Conservation (phyloP, 2,888 invertebrate genomes). For the Vesta saturnalis region DNA sequence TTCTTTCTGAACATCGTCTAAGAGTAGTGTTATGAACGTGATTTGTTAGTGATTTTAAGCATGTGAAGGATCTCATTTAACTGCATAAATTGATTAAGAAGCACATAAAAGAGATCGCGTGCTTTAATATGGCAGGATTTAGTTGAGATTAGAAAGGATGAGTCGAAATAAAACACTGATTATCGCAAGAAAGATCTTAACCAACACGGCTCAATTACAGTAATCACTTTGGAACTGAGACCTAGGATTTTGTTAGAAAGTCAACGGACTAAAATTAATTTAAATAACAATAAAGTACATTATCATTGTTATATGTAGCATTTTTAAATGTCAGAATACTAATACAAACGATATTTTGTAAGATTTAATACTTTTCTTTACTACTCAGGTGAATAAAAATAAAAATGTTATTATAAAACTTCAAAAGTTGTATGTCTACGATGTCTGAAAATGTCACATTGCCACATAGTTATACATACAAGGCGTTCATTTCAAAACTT, state of each 20-base stretch:
- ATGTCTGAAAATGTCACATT: too few species aligned
- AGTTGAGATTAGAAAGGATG: slow-evolving; percentile 1
- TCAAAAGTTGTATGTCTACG: too few species aligned
- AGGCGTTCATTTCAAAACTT: too few species aligned
- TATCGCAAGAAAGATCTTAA: not conserved
- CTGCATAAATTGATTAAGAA: not conserved
- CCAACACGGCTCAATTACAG: not conserved
- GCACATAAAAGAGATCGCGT: slow-evolving; percentile 1
- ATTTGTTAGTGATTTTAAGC: not conserved
- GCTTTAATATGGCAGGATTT: not conserved
- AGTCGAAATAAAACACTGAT: not conserved
- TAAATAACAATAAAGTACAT: too few species aligned
- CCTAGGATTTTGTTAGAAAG: not conserved
- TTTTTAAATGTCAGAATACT: too few species aligned
- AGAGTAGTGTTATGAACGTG: not conserved
- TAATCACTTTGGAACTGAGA: not conserved
- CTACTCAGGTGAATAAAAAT: too few species aligned
- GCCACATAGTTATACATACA: too few species aligned
- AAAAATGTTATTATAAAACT: too few species aligned
- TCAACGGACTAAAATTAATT: not conserved
- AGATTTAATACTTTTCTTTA: too few species aligned
- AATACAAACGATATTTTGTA: too few species aligned
- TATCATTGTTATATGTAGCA: too few species aligned
- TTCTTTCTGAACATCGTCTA: not conserved
- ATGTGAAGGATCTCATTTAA: not conserved